Conservation (phyloP, 2,888 invertebrate species). For the Patella ulyssiponensis region DNA sequence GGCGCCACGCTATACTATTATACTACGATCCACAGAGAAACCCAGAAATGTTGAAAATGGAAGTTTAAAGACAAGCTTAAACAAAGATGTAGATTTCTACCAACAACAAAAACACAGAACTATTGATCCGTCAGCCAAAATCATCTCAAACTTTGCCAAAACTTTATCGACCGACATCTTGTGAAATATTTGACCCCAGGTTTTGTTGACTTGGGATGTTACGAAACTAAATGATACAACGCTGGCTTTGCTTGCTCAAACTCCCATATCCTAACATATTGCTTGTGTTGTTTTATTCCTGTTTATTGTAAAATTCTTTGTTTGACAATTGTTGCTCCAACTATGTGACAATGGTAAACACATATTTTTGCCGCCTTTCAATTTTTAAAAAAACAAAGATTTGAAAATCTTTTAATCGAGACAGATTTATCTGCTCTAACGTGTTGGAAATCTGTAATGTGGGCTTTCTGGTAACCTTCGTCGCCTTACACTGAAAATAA, state of each 20-base stretch:
- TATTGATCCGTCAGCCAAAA: background rate
- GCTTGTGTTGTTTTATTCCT: too few species aligned
- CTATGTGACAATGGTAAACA: too few species aligned
- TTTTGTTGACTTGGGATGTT: background rate
- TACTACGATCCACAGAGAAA: background rate
- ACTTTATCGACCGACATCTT: background rate
- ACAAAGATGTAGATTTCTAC: constrained; percentile 5
- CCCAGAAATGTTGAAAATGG: background rate
- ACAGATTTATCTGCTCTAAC: too few species aligned
- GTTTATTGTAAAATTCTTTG: too few species aligned
- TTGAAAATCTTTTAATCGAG: too few species aligned
- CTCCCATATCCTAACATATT: too few species aligned
- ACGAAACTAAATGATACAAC: background rate
- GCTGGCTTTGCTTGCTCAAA: background rate
- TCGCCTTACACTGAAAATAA: too few species aligned
- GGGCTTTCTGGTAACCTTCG: too few species aligned
- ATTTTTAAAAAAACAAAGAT: too few species aligned
- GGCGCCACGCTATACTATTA: background rate
- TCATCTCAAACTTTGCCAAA: background rate
- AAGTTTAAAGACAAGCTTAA: background rate
- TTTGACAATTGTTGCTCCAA: too few species aligned
- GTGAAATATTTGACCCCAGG: constrained; percentile 8
- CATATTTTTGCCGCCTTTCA: too few species aligned
- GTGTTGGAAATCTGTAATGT: too few species aligned
- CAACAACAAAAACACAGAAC: constrained; percentile 1